phyloP scores from a whole-genome alignment of 2,888 invertebrate species.

The Ophion slaviceki region DNA sequence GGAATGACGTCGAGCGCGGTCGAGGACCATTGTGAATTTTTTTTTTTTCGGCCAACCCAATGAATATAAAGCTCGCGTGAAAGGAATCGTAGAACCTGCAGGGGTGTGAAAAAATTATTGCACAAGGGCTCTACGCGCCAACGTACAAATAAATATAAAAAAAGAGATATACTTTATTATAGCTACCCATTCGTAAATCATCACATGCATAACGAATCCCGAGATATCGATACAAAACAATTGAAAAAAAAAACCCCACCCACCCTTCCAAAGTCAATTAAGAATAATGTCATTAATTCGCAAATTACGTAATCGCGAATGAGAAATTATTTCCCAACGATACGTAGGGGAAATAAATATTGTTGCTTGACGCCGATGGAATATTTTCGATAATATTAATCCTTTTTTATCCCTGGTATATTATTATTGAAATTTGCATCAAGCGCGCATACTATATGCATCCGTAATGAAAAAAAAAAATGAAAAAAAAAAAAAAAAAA shows the following conservation, averaged over 20 bases:
- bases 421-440: neutral
- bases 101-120: neutral
- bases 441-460: neutral
- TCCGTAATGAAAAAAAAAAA: neutral
- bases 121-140: neutral
- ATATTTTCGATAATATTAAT: conserved; percentile 7
- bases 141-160: neutral
- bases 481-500: neutral
- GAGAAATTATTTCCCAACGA: neutral
- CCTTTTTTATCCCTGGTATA: conserved; percentile 1
- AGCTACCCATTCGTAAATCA: neutral
- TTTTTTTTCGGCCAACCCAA: conserved; percentile 23
- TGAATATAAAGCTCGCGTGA: conserved; percentile 33
- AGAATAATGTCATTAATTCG: conserved; percentile 9
- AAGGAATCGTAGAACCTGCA: conserved; percentile 17
- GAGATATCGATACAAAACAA: neutral
- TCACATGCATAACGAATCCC: neutral
- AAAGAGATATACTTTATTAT: neutral
- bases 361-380: neutral
- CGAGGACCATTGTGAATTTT: conserved; percentile 38
- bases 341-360: neutral
- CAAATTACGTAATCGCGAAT: conserved; percentile 9
- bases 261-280: neutral
- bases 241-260: neutral
- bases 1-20: conserved; percentile 47